These are phyloP conservation scores for Sebastes melanostomus DNA, from an alignment of 2,797 vertebrate genomes.

Conservation along the genomic window DNA sequence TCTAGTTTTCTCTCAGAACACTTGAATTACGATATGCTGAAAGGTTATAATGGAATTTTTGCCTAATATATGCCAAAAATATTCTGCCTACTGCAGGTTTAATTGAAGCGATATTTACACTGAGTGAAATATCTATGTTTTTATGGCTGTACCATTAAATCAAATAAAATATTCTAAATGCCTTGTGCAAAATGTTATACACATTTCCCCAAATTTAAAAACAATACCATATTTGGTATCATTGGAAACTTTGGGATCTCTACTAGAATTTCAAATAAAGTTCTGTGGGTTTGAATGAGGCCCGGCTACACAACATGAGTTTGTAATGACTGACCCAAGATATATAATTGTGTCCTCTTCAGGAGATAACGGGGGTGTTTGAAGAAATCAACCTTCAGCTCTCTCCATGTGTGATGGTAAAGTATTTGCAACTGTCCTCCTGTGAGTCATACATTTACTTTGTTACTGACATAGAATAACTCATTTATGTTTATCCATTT, in stretches of 20 bases:
- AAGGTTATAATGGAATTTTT: no score
- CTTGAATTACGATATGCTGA: no score
- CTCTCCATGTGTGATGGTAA: slow-evolving; percentile 90
- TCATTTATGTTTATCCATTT: slow-evolving; percentile 17
- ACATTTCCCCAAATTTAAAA: background rate
- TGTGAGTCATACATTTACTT: background rate
- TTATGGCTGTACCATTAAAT: background rate
- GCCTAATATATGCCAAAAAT: no score
- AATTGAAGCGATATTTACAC: background rate
- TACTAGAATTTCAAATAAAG: background rate
- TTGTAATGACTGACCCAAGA: background rate
- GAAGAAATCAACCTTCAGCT: slow-evolving; percentile 66
- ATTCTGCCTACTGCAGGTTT: no score
- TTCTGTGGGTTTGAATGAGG: background rate
- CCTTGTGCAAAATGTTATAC: background rate
- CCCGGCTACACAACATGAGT: background rate
- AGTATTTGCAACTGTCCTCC: background rate
- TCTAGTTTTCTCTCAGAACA: fast-evolving
- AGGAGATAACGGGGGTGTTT: slow-evolving; percentile 75
- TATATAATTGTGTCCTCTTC: slow-evolving; percentile 5
- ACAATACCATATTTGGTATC: background rate
- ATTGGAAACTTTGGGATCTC: background rate
- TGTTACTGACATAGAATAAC: background rate
- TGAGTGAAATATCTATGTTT: background rate
- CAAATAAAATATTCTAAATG: background rate